These are phyloP conservation scores for Acanthacorydalis orientalis DNA, from an alignment of 2,888 invertebrate genomes.

Conservation along the genomic window DNA sequence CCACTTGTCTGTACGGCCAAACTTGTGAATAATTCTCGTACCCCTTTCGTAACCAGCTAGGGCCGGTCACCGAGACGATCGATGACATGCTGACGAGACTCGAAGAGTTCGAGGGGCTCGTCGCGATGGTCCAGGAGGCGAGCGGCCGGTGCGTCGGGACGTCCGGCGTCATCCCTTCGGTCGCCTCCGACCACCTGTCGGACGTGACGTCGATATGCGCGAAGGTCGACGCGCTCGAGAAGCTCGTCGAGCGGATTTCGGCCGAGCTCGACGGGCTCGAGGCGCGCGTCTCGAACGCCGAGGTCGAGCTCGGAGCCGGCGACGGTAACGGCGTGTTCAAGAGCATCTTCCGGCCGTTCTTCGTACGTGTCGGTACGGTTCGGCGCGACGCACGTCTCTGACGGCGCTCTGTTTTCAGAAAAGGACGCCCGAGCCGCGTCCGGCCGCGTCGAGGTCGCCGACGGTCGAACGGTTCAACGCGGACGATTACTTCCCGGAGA, in stretches of 20 bases:
- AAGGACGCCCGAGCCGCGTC: no score
- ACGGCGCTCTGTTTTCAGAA: no score
- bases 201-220: constrained; percentile 35
- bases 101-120: constrained; percentile 44
- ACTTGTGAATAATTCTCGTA: no score
- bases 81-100: constrained; percentile 49
- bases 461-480: no score
- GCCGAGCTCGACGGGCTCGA: constrained; percentile 34
- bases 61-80: constrained; percentile 39
- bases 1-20: no score
- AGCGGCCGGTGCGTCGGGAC: constrained; percentile 28
- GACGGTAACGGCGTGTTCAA: constrained; percentile 34
- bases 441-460: no score
- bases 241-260: constrained; percentile 35
- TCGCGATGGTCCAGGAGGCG: constrained; percentile 33
- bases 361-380: constrained; percentile 16
- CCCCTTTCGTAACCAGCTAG: no score
- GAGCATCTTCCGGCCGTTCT: constrained; percentile 39
- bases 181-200: constrained; percentile 28
- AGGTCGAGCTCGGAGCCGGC: constrained; percentile 36
- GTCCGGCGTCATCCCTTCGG: constrained; percentile 30
- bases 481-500: no score
- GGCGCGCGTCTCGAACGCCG: constrained; percentile 39
- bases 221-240: constrained; percentile 35
- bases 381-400: no score